A percentile compares a stretch with the other conserved stretches of the same genome.
These are phyloP conservation scores for Idaea biselata DNA, from an alignment of 2,888 invertebrate species.

Conservation along the genomic window DNA sequence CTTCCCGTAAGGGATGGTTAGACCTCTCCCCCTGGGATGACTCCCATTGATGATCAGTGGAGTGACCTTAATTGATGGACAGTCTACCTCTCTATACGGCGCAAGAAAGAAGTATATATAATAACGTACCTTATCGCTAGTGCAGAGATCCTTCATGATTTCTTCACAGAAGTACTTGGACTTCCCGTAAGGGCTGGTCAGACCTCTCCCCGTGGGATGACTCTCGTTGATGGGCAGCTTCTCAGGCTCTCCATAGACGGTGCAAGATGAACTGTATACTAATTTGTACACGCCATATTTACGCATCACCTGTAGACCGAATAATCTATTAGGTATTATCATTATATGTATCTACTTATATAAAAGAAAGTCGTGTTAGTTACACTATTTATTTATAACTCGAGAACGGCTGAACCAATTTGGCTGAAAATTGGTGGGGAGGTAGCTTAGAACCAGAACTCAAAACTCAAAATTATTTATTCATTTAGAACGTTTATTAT, in stretches of 20 bases:
- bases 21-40: slow-evolving; percentile 89
- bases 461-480: too few relatives aligned
- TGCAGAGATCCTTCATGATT: slow-evolving; percentile 92
- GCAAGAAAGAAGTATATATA: slow-evolving; percentile 80
- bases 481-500: too few relatives aligned
- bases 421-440: too few relatives aligned
- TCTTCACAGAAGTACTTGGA: slow-evolving; percentile 97
- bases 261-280: slow-evolving; percentile 93
- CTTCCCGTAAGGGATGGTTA: slow-evolving; percentile 94
- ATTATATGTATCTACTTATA: too few relatives aligned
- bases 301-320: slow-evolving; percentile 85
- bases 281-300: slow-evolving; percentile 86
- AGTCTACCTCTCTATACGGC: slow-evolving; percentile 80
- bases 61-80: too few relatives aligned
- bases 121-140: slow-evolving; percentile 85
- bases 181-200: slow-evolving; percentile 94
- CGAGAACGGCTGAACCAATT: too few relatives aligned
- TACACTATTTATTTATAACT: too few relatives aligned
- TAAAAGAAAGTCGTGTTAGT: too few relatives aligned
- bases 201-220: slow-evolving; percentile 89
- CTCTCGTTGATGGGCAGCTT: slow-evolving; percentile 91
- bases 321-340: background rate
- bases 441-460: too few relatives aligned
- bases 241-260: slow-evolving; percentile 95
- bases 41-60: slow-evolving; percentile 86